A percentile compares a stretch with the other conserved stretches of the same genome.
Conservation (phyloP, 2,888 invertebrate genomes). For the Gibbula magus region DNA sequence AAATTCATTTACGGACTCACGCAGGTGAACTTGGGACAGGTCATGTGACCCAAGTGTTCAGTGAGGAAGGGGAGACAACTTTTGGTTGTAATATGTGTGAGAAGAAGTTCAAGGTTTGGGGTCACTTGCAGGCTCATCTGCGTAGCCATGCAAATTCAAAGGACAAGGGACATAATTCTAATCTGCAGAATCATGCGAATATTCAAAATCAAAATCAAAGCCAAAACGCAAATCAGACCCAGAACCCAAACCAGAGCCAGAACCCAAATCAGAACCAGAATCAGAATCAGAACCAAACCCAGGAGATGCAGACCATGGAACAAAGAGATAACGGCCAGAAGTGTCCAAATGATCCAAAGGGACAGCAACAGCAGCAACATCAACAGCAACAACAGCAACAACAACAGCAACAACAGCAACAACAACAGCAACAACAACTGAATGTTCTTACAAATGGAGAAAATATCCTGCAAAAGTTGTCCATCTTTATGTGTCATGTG, state of each 20-base stretch:
- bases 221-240: background rate
- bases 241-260: background rate
- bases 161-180: slow-evolving; percentile 3
- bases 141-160: background rate
- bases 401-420: background rate
- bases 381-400: background rate
- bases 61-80: slow-evolving; percentile 14
- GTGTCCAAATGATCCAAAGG: slow-evolving; percentile 4
- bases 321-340: background rate
- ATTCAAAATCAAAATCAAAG: background rate
- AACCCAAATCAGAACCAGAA: background rate
- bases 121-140: slow-evolving; percentile 10
- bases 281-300: background rate
- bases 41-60: slow-evolving; percentile 18
- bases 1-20: background rate
- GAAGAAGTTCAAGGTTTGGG: slow-evolving; percentile 20
- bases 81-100: slow-evolving; percentile 15
- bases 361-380: background rate
- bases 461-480: slow-evolving; percentile 10
- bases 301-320: slow-evolving; percentile 2
- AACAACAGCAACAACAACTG: background rate
- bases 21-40: background rate
- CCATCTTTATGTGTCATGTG: slow-evolving; percentile 19
- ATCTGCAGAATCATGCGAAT: background rate
- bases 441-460: background rate